Percentiles rank a stretch among this genome's conserved stretches.
These are phyloP conservation scores for Antigone vipio DNA, from an alignment of 2,113 vertebrate species.

Conservation along the genomic window DNA sequence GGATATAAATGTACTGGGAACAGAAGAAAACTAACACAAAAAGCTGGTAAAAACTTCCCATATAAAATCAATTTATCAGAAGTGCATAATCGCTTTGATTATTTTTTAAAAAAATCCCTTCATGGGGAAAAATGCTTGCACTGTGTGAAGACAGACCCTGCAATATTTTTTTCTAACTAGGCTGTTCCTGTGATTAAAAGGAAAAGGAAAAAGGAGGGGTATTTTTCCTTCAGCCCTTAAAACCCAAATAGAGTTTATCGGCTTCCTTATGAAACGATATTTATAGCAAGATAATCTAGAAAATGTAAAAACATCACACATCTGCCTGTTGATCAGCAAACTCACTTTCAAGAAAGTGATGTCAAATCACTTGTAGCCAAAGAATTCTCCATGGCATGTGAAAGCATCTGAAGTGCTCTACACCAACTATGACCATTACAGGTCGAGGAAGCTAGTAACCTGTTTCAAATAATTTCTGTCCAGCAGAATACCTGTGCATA, in stretches of 20 bases:
- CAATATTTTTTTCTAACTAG: not conserved
- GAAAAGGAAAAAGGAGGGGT: not conserved
- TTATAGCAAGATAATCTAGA: not conserved
- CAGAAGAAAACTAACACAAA: not conserved
- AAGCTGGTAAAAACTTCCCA: not conserved
- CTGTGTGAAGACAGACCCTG: rapidly evolving
- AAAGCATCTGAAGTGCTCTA: not conserved
- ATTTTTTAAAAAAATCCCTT: not conserved
- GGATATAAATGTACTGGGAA: not conserved
- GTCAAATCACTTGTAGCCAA: not conserved
- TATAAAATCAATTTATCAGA: not conserved
- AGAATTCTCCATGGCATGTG: not conserved
- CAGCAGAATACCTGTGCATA: not conserved
- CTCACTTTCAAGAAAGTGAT: not conserved
- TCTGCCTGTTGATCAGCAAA: not conserved
- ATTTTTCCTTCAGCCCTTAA: not conserved
- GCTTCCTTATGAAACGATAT: not conserved
- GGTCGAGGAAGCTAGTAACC: not conserved
- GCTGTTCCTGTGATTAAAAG: not conserved
- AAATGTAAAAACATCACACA: not conserved
- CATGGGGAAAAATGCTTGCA: not conserved
- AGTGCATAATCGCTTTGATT: not conserved
- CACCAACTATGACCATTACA: not conserved
- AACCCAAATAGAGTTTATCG: not conserved
- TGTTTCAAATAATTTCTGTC: not conserved